phyloP scores from a whole-genome alignment of 2,113 vertebrate genomes.

The Lota lota region DNA sequence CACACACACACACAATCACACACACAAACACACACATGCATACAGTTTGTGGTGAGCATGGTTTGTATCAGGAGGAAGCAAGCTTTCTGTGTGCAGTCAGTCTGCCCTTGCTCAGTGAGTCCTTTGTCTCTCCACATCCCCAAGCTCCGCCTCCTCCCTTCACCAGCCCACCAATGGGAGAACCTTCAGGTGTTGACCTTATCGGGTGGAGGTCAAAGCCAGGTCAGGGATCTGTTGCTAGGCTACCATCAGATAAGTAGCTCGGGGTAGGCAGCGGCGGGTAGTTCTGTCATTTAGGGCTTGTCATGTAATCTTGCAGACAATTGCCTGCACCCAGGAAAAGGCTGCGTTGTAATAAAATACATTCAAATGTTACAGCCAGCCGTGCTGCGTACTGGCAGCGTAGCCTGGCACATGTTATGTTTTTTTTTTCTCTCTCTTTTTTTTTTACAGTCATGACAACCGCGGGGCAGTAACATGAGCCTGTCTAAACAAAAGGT shows the following conservation, averaged over 20 bases:
- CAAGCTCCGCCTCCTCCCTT: constrained; percentile 66
- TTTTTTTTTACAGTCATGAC: constrained; percentile 63
- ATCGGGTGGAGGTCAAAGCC: constrained; percentile 79
- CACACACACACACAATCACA: constrained; percentile 10
- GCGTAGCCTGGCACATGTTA: constrained; percentile 59
- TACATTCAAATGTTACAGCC: constrained; percentile 80
- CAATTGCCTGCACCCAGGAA: constrained; percentile 73
- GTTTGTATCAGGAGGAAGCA: constrained; percentile 55
- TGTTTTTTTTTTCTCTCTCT: neutral
- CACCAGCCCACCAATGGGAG: constrained; percentile 72
- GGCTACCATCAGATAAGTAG: constrained; percentile 81
- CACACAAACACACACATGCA: constrained; percentile 4
- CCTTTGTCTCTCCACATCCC: constrained; percentile 65
- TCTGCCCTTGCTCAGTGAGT: constrained; percentile 62
- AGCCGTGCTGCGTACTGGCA: constrained; percentile 70
- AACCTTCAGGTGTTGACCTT: constrained; percentile 83
- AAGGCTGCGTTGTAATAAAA: constrained; percentile 81
- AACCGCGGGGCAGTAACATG: constrained; percentile 65
- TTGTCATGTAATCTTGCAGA: constrained; percentile 81
- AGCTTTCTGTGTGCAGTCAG: constrained; percentile 55
- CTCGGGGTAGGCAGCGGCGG: constrained; percentile 62
- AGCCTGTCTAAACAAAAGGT: constrained; percentile 47
- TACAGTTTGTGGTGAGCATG: constrained; percentile 45
- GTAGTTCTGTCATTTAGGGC: constrained; percentile 71
- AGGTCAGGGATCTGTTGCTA: constrained; percentile 82